phyloP scores from a whole-genome alignment of 1,140 invertebrate genomes.

The Onthophagus taurus region DNA sequence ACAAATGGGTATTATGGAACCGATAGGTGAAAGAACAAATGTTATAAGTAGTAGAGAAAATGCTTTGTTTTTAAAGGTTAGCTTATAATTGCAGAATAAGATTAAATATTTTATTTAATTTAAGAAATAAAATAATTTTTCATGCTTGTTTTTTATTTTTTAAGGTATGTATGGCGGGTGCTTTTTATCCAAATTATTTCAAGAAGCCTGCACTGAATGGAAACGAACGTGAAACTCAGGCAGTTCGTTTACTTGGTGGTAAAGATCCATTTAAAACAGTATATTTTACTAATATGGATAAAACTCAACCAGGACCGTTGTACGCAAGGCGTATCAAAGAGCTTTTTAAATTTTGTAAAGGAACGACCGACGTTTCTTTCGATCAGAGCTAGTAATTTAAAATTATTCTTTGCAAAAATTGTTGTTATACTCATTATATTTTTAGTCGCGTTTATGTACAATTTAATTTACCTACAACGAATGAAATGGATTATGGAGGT shows the following conservation, averaged over 20 bases:
- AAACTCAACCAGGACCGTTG: constrained; percentile 58
- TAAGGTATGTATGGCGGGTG: constrained; percentile 66
- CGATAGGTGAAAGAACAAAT: constrained; percentile 29
- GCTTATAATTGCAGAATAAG: background rate
- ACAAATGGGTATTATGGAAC: constrained; percentile 43
- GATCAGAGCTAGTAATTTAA: constrained; percentile 44
- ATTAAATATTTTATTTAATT: constrained; percentile 10
- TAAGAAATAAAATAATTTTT: too few relatives aligned
- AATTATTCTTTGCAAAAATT: constrained; percentile 3
- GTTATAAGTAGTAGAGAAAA: constrained; percentile 42
- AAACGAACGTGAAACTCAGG: constrained; percentile 46
- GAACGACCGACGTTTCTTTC: constrained; percentile 52
- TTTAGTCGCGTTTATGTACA: constrained; percentile 48
- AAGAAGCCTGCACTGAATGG: constrained; percentile 40
- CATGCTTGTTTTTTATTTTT: too few relatives aligned
- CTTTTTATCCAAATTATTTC: constrained; percentile 92
- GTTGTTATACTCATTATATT: background rate
- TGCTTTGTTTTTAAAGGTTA: constrained; percentile 53
- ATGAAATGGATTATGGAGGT: constrained; percentile 20
- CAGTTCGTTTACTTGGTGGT: constrained; percentile 53
- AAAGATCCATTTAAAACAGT: constrained; percentile 69
- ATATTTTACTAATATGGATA: constrained; percentile 54
- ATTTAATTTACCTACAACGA: constrained; percentile 40
- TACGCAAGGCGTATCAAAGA: constrained; percentile 54
- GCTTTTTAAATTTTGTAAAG: constrained; percentile 38